Evolutionary conservation across 1,140 invertebrate genomes (phyloP), one percentile per base, ranked within the genome.

Genomic region (Semibalanus balanoides): DNA sequence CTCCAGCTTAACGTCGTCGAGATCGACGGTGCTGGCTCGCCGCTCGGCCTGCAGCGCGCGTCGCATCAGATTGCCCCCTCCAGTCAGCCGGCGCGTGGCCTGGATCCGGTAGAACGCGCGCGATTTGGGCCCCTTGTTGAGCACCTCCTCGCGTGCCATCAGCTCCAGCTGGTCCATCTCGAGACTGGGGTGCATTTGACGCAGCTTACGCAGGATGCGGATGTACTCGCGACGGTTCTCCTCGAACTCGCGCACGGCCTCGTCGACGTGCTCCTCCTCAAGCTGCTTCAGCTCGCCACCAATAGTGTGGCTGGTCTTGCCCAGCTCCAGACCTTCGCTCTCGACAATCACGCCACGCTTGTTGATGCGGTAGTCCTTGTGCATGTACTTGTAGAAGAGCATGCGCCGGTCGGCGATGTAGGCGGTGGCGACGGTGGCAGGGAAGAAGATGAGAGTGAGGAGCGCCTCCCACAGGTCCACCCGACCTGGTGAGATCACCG

Each of bases 391-490:
- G 86, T 97, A 94, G 79, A 96, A 90, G 27, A 96, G 87, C 25
- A 94, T 83, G 27, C 92, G 88, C 40, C 93, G 88, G 82, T 99
- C 97, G 51, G 96, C 96, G 74, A 97, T 91, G 83, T 97, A 99
- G 9, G 97, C 97, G n/a, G 96, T 97, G 0, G 95, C 80, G 0
- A 99, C 97, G 3, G 96, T 99, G 3, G 92, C 87, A 0, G 97
- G 97, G 86, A 99, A 99, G 85, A 99, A 98, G 17, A 93, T 82
- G 83, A 99, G 97, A 0, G 97, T 99, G 0, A 99, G 84, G 25
- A 96, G 83, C 11, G 93, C 95, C 84, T 99, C 97, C 97, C 96
- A 99, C 3, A 99, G 90, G 80, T 96, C 93, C 0, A 97, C 90
- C n/a, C n/a, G n/a, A n/a, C n/a, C n/a, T n/a, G n/a, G n/a, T n/a